Evolutionary conservation across 2,113 vertebrate genomes (phyloP).

Genomic region (Cephalopterus ornatus): DNA sequence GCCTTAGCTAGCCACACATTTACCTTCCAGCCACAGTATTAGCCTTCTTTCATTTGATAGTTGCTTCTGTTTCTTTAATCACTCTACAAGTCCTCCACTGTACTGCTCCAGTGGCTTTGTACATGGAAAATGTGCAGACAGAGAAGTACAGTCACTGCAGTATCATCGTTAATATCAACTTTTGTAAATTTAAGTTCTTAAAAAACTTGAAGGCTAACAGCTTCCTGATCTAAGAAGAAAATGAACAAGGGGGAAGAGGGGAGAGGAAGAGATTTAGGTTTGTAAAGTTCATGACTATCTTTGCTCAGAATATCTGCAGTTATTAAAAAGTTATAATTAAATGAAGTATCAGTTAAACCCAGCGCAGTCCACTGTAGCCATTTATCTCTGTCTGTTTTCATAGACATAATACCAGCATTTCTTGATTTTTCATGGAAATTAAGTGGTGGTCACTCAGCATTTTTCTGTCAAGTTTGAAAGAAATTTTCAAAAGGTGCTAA

Average conservation of each 20-base stretch:
- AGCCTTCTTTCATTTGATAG: not conserved
- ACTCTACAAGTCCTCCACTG: not conserved
- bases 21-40: not conserved
- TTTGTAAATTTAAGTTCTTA: not conserved
- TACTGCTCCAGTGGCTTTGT: not conserved
- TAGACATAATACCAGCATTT: not conserved
- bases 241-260: not conserved
- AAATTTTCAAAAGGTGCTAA: not conserved
- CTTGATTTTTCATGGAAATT: not conserved
- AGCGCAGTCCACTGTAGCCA: not conserved
- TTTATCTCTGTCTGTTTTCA: not conserved
- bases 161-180: not conserved
- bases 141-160: not conserved
- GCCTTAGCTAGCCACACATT: not conserved
- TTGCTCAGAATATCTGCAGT: not conserved
- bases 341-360: not conserved
- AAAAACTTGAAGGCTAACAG: not conserved
- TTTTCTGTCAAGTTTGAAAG: not conserved
- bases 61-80: not conserved
- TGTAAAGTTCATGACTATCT: not conserved
- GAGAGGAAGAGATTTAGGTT: not conserved
- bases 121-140: not conserved
- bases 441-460: not conserved
- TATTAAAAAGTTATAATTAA: not conserved
- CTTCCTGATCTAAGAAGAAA: not conserved